Evolutionary conservation across 1,140 invertebrate genomes (phyloP), one percentile per base, ranked within the genome.

Genomic region (Gonatopus flavifemur): DNA sequence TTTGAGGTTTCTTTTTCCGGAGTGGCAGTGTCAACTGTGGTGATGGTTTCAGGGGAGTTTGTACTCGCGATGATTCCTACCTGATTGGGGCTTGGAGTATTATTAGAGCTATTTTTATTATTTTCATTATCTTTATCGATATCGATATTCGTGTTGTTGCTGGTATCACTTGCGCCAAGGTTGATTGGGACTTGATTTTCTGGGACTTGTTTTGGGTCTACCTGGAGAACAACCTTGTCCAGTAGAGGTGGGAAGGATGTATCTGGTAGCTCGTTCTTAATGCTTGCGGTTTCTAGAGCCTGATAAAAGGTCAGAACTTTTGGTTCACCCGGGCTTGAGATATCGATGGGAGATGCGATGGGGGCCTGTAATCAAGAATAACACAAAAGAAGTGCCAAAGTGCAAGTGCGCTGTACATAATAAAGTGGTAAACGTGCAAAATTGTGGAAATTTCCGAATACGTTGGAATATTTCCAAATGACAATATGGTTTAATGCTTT

Each of bases 331-430:
- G 70, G 68, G 49, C 63, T 77, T 45, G 63, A 67, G 42, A 76
- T 60, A 37, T 66, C 62, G 25, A 76, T 61, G 21, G 64, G 55
- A 21, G 66, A 56, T 30, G 53, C 43, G 43, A 47, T 56, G 33
- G 56, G 57, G 55, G 68, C 68, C 76, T 78, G 73, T 39, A 75
- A 77, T 62, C 68, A 78, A 45, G 76, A 75, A 70, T 63, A 57
- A n/a, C n/a, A n/a, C n/a, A n/a, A n/a, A n/a, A n/a, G n/a, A 65
- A 43, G 65, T 63, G 62, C 62, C n/a, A n/a, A n/a, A n/a, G 57
- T 67, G 59, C 67, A 50, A 47, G 55, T n/a, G 69, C 76, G 70
- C 73, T 76, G 50, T 76, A 78, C 69, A 75, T 45, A n/a, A n/a
- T n/a, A n/a, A n/a, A n/a, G n/a, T n/a, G n/a, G n/a, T n/a, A n/a